Evolutionary conservation across 2,888 invertebrate genomes (phyloP).

Genomic region (Creontiades dilutus): DNA sequence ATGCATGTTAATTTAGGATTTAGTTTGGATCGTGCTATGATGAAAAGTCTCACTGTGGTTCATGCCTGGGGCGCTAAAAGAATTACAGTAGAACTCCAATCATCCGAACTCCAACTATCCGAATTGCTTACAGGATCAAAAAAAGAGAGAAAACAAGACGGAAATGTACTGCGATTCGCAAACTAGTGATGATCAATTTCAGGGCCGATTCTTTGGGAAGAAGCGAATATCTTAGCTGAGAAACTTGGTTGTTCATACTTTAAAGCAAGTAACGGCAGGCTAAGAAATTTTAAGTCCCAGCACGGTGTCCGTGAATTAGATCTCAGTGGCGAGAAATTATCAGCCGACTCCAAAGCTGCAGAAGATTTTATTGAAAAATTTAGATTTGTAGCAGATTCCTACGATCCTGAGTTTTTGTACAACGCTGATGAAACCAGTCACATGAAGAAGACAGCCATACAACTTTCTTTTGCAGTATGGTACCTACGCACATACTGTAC

Average conservation of each 20-base stretch:
- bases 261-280: constrained; percentile 71
- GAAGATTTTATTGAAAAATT: no score
- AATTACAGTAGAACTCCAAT: no score
- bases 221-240: constrained; percentile 70
- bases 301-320: constrained; percentile 75
- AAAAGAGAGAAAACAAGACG: no score
- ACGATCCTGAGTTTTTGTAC: background rate
- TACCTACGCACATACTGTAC: no score
- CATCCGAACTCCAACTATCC: no score
- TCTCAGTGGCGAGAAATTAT: constrained; percentile 74
- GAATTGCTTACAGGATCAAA: no score
- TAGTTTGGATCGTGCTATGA: background rate
- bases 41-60: background rate
- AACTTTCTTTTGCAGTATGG: no score
- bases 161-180: no score
- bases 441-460: no score
- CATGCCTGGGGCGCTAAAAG: no score
- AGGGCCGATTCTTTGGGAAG: constrained; percentile 75
- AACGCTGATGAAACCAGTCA: constrained; percentile 54
- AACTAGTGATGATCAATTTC: no score
- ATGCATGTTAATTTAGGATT: background rate
- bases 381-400: constrained; percentile 64
- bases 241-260: constrained; percentile 59
- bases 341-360: constrained; percentile 72
- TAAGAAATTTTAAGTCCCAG: constrained; percentile 74